phyloP scores from a whole-genome alignment of 2,888 invertebrate species.

The Hyppa rectilinea region DNA sequence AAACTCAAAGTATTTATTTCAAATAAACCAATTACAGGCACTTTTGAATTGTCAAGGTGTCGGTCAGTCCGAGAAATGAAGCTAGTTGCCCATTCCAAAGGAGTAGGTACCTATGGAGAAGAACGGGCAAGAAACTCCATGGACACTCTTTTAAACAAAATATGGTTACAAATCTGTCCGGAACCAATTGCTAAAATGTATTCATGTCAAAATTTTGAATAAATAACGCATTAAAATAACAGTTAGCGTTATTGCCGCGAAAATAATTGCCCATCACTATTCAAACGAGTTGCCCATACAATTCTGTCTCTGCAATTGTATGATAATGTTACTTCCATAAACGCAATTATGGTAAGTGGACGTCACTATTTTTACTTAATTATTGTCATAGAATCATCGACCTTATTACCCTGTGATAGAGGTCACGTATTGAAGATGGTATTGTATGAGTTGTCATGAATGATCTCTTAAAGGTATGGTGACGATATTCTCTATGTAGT shows the following conservation, averaged over 20 bases:
- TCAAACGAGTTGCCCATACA: constrained; percentile 57
- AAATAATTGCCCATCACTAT: constrained; percentile 67
- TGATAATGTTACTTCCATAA: constrained; percentile 87
- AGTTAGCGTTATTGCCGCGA: constrained; percentile 31
- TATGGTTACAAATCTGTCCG: constrained; percentile 45
- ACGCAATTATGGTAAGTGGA: constrained; percentile 81
- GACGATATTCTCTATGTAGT: constrained; percentile 58
- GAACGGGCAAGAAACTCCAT: too few relatives aligned
- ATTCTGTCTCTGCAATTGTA: constrained; percentile 83
- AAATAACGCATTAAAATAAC: constrained; percentile 54
- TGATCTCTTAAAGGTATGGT: constrained; percentile 59
- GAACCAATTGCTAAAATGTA: constrained; percentile 39
- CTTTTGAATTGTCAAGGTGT: too few relatives aligned
- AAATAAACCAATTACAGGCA: too few relatives aligned
- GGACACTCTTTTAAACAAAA: too few relatives aligned
- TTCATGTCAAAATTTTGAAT: constrained; percentile 43
- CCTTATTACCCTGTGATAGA: constrained; percentile 59
- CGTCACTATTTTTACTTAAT: constrained; percentile 75
- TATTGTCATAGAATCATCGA: constrained; percentile 50
- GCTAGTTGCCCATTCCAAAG: too few relatives aligned
- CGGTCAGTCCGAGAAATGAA: too few relatives aligned
- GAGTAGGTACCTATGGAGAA: too few relatives aligned
- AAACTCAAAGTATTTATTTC: too few relatives aligned
- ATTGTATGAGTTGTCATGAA: constrained; percentile 58
- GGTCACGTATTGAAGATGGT: constrained; percentile 42